Percentiles rank a stretch among this genome's conserved stretches.
Conservation (phyloP, 2,113 vertebrate species). For the Mohoua ochrocephala region DNA sequence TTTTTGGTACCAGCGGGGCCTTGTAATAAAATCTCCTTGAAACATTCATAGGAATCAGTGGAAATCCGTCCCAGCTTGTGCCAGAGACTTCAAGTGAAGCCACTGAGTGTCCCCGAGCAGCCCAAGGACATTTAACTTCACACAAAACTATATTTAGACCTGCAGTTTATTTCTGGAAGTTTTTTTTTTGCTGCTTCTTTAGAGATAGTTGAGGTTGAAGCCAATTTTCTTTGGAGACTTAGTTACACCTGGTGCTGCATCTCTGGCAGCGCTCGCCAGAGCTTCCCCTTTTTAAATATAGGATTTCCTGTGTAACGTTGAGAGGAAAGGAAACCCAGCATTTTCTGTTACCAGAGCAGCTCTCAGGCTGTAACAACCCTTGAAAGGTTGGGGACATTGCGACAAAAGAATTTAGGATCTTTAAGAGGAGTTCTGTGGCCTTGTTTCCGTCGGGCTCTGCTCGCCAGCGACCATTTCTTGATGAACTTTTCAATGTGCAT, state of each 20-base stretch:
- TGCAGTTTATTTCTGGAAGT: neutral
- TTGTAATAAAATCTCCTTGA: neutral
- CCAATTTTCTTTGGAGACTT: neutral
- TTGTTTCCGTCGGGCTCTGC: neutral
- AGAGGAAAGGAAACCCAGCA: neutral
- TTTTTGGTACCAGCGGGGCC: neutral
- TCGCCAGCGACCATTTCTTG: accelerated
- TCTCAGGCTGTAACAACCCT: neutral
- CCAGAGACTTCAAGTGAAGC: neutral
- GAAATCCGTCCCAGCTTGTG: neutral
- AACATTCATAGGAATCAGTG: accelerated
- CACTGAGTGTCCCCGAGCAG: neutral
- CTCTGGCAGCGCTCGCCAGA: neutral
- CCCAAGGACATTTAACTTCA: neutral
- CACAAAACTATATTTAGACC: neutral
- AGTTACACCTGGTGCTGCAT: neutral
- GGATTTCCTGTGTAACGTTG: neutral
- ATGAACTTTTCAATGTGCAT: neutral
- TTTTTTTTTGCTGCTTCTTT: neutral
- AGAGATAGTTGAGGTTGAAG: neutral
- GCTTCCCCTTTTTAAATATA: neutral
- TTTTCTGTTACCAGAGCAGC: neutral
- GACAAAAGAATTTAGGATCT: neutral
- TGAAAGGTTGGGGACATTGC: neutral
- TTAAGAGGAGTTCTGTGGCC: neutral